Conservation (phyloP, 2,113 vertebrate species). For the Ptychochromis oligacanthus region DNA sequence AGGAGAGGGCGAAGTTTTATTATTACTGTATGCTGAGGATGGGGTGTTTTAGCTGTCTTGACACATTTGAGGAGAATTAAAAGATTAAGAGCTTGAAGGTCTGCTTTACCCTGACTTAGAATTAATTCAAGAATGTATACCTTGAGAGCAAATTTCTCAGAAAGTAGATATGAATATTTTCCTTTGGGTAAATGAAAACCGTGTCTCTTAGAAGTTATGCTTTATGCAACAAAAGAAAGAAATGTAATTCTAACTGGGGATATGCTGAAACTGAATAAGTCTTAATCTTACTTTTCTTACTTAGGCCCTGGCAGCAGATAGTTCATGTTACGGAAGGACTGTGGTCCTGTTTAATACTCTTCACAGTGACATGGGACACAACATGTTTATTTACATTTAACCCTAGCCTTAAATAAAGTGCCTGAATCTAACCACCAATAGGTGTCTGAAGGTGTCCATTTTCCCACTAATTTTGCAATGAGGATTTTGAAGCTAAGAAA, state of each 20-base stretch:
- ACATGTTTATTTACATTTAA: too few species aligned
- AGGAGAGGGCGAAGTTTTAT: background rate
- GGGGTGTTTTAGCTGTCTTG: rapidly evolving
- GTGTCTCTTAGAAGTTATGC: background rate
- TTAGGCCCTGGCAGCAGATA: too few species aligned
- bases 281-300: too few species aligned
- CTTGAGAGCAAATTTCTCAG: background rate
- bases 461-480: background rate
- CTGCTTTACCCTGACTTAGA: background rate
- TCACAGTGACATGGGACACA: too few species aligned
- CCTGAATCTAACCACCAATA: background rate
- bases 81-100: background rate
- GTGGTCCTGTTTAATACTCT: too few species aligned
- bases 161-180: background rate
- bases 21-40: background rate
- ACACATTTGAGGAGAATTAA: background rate
- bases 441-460: too few species aligned
- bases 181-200: background rate
- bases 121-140: background rate
- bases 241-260: too few species aligned
- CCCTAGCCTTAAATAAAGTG: background rate
- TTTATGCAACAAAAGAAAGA: background rate
- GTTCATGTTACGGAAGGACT: too few species aligned
- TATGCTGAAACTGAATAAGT: background rate
- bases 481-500: background rate